These are phyloP conservation scores for Thecocarcelia acutangulata DNA, from an alignment of 2,888 invertebrate genomes.

Conservation along the genomic window DNA sequence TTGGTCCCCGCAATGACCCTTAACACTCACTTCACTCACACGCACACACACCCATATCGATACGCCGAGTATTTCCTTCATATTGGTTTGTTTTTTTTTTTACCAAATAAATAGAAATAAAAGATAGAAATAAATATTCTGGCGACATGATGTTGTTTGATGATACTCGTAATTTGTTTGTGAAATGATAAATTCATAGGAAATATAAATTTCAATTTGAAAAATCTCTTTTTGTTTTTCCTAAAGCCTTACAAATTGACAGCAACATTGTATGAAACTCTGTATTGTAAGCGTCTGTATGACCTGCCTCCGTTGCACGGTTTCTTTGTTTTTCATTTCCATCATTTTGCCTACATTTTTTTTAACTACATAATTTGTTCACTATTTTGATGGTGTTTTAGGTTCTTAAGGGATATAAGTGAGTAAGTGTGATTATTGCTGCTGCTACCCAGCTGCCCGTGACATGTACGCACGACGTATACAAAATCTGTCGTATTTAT, in stretches of 20 bases:
- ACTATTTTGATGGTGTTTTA: conserved; percentile 1
- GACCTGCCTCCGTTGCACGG: neutral
- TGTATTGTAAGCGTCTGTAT: neutral
- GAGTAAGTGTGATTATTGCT: neutral
- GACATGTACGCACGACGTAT: no score
- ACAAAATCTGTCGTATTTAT: no score
- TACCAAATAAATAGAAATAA: conserved; percentile 35
- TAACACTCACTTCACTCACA: conserved; percentile 42
- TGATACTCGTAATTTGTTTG: conserved; percentile 13
- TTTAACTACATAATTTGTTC: conserved; percentile 17
- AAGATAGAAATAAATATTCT: conserved; percentile 42
- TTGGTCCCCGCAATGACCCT: conserved; percentile 68
- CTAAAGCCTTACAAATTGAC: conserved; percentile 45
- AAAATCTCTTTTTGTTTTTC: conserved; percentile 3
- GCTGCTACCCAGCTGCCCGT: no score
- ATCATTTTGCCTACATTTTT: no score
- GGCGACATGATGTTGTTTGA: conserved; percentile 41
- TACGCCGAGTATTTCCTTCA: neutral
- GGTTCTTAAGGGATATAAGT: no score
- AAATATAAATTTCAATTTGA: conserved; percentile 46
- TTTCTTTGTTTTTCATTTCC: neutral
- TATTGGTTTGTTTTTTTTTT: neutral
- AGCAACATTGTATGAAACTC: conserved; percentile 5
- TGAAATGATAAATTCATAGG: conserved; percentile 60
- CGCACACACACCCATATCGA: neutral